phyloP scores from a whole-genome alignment of 2,113 vertebrate species.

The Lamprologus speciosus region DNA sequence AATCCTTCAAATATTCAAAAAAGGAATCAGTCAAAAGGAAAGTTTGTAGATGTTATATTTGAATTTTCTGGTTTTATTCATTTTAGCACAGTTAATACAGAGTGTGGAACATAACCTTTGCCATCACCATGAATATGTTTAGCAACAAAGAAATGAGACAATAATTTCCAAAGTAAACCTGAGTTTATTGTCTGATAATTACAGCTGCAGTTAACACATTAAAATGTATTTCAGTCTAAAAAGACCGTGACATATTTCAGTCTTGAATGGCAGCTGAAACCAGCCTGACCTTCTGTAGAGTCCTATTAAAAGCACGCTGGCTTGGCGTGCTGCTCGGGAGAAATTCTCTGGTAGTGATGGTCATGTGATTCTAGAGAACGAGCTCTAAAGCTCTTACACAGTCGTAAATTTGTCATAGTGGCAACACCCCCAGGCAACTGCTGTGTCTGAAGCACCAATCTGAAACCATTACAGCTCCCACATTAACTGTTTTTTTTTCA shows the following conservation, averaged over 20 bases:
- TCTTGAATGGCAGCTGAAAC: neutral
- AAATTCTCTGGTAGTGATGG: slow-evolving; percentile 53
- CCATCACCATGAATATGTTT: neutral
- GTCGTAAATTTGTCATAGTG: neutral
- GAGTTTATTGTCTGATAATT: neutral
- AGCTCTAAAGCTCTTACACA: neutral
- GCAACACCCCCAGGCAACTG: neutral
- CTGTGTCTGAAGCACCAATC: neutral
- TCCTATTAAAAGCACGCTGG: neutral
- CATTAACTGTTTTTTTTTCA: neutral
- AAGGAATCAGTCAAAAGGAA: neutral
- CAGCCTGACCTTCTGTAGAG: neutral
- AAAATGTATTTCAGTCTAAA: neutral
- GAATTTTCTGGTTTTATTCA: neutral
- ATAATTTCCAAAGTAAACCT: neutral
- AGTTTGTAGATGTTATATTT: neutral
- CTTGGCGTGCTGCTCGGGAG: neutral
- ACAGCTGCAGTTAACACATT: neutral
- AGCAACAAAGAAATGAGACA: neutral
- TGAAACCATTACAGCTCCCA: neutral
- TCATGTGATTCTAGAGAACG: slow-evolving; percentile 56
- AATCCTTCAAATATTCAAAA: neutral
- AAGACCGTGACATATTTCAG: neutral
- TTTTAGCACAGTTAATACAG: neutral
- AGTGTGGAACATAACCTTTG: neutral